Evolutionary conservation across 2,113 vertebrate species (phyloP).

Genomic region (Myiagra hebetior): DNA sequence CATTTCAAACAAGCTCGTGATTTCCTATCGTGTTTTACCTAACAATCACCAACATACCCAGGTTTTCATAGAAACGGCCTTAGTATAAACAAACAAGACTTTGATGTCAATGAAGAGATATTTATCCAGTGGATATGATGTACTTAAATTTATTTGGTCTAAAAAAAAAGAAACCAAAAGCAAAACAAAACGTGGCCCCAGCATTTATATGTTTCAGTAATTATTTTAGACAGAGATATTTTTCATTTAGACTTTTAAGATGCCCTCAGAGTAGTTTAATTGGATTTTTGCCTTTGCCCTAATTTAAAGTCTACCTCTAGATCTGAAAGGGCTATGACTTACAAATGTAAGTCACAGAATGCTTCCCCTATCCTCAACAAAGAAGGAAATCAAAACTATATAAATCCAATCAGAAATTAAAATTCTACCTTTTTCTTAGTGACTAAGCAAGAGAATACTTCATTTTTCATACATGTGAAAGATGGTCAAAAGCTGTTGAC

Average conservation of each 20-base stretch:
- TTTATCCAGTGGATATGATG: not conserved
- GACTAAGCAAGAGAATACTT: not conserved
- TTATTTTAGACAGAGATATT: not conserved
- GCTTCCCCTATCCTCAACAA: not conserved
- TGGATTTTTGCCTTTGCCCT: not conserved
- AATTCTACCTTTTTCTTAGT: not conserved
- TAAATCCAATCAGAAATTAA: not conserved
- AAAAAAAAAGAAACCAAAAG: not conserved
- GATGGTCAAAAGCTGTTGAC: not conserved
- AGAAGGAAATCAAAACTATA: not conserved
- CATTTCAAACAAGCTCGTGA: not conserved
- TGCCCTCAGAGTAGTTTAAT: not conserved
- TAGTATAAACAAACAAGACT: not conserved
- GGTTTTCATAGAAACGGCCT: not conserved
- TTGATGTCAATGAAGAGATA: not conserved
- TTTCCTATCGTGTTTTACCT: not conserved
- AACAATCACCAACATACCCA: not conserved
- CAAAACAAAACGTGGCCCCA: not conserved
- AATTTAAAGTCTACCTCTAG: not conserved
- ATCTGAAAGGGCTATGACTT: not conserved
- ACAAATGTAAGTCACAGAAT: not conserved
- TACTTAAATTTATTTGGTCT: not conserved
- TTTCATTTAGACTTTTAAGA: not conserved
- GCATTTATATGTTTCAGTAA: not conserved
- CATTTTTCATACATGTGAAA: not conserved